Percentiles rank a stretch among this genome's conserved stretches.
These are phyloP conservation scores for Prosopocoilus inquinatus DNA, from an alignment of 2,888 invertebrate species.

Conservation along the genomic window DNA sequence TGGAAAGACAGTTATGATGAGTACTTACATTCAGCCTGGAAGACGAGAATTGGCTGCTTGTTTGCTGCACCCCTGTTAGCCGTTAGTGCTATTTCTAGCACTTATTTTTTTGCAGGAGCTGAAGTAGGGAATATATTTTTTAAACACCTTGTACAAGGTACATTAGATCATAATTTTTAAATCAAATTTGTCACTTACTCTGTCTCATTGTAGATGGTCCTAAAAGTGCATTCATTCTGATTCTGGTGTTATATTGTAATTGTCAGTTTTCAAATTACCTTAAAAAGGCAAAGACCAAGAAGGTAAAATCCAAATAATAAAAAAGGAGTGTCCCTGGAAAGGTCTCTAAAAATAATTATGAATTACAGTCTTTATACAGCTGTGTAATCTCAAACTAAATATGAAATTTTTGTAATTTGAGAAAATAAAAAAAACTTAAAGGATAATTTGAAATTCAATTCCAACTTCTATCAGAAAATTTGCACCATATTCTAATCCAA, in stretches of 20 bases:
- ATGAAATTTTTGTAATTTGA: too few species aligned
- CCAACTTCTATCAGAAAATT: too few species aligned
- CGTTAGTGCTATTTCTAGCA: conserved; percentile 80
- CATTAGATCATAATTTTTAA: conserved; percentile 19
- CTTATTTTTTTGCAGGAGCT: conserved; percentile 79
- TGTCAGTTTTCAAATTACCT: conserved; percentile 58
- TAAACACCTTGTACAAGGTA: conserved; percentile 58
- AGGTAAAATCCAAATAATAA: too few species aligned
- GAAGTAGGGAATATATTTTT: conserved; percentile 73
- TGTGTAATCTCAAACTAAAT: too few species aligned
- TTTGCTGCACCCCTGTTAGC: conserved; percentile 72
- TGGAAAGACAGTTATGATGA: conserved; percentile 52
- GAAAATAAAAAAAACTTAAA: too few species aligned
- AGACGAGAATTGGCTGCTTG: conserved; percentile 65
- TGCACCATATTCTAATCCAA: too few species aligned
- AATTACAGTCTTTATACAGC: too few species aligned
- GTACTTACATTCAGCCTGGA: conserved; percentile 43
- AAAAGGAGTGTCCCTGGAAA: too few species aligned
- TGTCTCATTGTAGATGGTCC: conserved; percentile 46
- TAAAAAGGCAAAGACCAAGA: conserved; percentile 39
- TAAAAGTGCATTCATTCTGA: conserved; percentile 39
- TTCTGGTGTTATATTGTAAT: conserved; percentile 56
- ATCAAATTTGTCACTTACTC: conserved; percentile 17
- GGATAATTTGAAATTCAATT: too few species aligned
- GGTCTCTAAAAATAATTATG: too few species aligned